Evolutionary conservation across 2,888 invertebrate genomes (phyloP), one percentile per base, ranked within the genome.

Genomic region (Lapara coniferarum): DNA sequence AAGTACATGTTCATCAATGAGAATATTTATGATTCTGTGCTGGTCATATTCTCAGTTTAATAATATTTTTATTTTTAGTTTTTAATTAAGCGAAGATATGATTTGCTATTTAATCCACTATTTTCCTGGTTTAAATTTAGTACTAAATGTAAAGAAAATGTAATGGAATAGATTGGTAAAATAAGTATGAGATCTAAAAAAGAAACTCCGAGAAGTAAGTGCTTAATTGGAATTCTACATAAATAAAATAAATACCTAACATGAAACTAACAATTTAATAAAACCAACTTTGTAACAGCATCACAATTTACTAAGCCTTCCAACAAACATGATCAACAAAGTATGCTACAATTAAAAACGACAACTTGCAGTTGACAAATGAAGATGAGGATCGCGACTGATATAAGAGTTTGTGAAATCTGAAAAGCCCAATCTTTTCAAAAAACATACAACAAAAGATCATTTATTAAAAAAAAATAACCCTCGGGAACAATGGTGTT

Each of bases 401-500:
- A 63, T 49, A 7, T 13, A 16, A 12, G 13, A 63, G 46, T 63
- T 63, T 63, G 63, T 46, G 63, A 63, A 49, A 19, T 46, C 19
- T 63, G 19, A 19, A 63, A 49, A 57, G 37, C 13, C 10, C 19
- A 63, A 63, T 49, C 46, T 63, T 63, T 46, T 46, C 13, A 63
- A 63, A 63, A 49, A 30, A 7, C 0, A 49, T 16, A 16, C 13
- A 12, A 19, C 19, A 46, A 59, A 59, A 59, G 12, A 16, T 7
- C 16, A 44, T 46, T 59, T 46, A 44, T 10, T 46, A 59, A 59
- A 25, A 16, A 63, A 37, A 49, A 46, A 30, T n/a, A 46, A 51
- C 49, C 25, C 82, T 74, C 46, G 19, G 75, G 77, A 74, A 57
- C 57, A 68, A 57, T 57, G 46, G 25, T 30, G 49, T 59, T 76